Evolutionary conservation across 2,888 invertebrate genomes (phyloP).

Genomic region (Abscondita cerata): DNA sequence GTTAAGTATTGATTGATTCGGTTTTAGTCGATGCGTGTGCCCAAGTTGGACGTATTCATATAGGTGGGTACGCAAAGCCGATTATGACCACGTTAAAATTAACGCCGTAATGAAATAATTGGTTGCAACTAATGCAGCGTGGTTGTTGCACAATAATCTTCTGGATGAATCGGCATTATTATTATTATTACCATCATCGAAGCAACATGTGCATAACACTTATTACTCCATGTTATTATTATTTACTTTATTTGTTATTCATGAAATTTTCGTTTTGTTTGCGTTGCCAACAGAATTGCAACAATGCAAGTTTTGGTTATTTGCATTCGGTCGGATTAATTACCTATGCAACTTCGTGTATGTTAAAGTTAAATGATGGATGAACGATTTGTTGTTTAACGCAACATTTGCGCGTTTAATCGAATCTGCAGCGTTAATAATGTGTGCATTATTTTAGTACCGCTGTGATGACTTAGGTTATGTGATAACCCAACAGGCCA

Average conservation of each 20-base stretch:
- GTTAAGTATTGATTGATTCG: conserved; percentile 27
- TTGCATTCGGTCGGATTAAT: too few relatives aligned
- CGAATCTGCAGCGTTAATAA: too few relatives aligned
- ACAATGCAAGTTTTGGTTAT: too few relatives aligned
- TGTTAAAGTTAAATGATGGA: too few relatives aligned
- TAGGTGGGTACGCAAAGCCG: conserved; percentile 47
- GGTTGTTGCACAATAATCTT: conserved; percentile 24
- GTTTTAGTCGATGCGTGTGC: too few relatives aligned
- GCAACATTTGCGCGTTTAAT: too few relatives aligned
- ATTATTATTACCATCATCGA: neutral
- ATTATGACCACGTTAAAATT: conserved; percentile 48
- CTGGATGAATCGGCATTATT: conserved; percentile 20
- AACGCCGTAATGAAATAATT: conserved; percentile 51
- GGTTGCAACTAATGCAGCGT: conserved; percentile 43
- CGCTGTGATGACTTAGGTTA: too few relatives aligned
- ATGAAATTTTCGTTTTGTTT: neutral
- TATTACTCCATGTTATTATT: neutral
- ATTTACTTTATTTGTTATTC: conserved; percentile 1
- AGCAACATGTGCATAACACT: conserved; percentile 19
- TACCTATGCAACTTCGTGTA: too few relatives aligned
- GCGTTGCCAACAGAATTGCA: neutral
- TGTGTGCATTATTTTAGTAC: too few relatives aligned
- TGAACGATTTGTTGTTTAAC: too few relatives aligned
- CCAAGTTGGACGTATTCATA: conserved; percentile 45
- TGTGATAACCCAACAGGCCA: too few relatives aligned